These are phyloP conservation scores for Pygoscelis adeliae DNA, from an alignment of 2,113 vertebrate species.

Conservation along the genomic window DNA sequence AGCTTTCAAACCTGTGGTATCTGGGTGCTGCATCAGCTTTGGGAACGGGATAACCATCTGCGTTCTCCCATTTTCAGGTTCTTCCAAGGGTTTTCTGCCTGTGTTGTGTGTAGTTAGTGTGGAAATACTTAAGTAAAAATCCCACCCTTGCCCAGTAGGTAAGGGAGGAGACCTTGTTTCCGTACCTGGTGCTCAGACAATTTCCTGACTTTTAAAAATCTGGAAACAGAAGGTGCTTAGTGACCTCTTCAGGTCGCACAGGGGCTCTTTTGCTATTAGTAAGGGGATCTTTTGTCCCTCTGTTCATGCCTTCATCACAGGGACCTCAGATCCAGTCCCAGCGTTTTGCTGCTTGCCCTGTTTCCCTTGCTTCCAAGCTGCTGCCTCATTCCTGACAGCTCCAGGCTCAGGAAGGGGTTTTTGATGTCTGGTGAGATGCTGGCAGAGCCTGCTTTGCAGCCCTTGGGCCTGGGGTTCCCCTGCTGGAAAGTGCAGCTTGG, in stretches of 20 bases:
- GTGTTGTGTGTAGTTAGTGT: not conserved
- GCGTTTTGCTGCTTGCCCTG: not conserved
- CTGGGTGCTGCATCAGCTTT: not conserved
- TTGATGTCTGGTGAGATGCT: conserved; percentile 36
- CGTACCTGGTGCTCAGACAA: not conserved
- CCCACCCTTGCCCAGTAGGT: not conserved
- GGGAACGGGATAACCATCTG: not conserved
- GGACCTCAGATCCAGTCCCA: not conserved
- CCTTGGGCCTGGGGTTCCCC: conserved; percentile 11
- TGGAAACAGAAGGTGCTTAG: not conserved
- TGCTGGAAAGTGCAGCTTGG: not conserved
- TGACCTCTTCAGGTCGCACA: not conserved
- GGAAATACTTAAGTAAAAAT: not conserved
- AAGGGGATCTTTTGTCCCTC: not conserved
- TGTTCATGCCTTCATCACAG: not conserved
- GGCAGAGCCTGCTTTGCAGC: not conserved
- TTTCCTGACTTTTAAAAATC: not conserved
- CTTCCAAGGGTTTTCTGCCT: not conserved
- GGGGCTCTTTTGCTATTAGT: not conserved
- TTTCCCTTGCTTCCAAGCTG: not conserved
- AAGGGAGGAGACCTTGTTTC: not conserved
- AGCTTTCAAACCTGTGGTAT: not conserved
- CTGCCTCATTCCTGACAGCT: not conserved
- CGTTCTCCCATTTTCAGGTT: not conserved
- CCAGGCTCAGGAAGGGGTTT: not conserved